phyloP scores from a whole-genome alignment of 2,888 invertebrate genomes.

The Sthenelais limicola region DNA sequence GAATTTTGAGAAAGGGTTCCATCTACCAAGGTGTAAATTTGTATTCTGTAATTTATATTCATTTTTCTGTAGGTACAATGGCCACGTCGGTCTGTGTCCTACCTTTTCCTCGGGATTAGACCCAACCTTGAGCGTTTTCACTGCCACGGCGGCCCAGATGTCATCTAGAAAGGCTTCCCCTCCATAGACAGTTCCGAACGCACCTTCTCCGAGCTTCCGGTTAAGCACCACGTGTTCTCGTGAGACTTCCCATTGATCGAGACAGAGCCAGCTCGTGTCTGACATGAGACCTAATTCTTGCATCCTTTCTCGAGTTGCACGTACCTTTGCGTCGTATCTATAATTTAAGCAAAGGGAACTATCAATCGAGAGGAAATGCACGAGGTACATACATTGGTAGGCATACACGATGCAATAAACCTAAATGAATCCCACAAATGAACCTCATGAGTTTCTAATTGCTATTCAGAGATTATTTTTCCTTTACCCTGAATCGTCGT shows the following conservation, averaged over 20 bases:
- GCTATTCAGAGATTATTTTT: no score
- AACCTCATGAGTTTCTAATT: no score
- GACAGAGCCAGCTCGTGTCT: slow-evolving; percentile 72
- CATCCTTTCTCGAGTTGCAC: slow-evolving; percentile 80
- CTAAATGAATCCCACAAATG: no score
- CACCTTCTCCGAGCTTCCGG: slow-evolving; percentile 79
- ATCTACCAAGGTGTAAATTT: no score
- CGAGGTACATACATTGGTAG: no score
- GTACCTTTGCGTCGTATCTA: slow-evolving; percentile 79
- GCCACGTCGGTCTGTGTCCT: no score
- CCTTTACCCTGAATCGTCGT: no score
- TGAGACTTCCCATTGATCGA: slow-evolving; percentile 91
- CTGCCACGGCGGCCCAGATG: slow-evolving; percentile 78
- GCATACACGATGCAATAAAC: no score
- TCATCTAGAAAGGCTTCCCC: slow-evolving; percentile 85
- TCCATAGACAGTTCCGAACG: slow-evolving; percentile 93
- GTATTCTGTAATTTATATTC: no score
- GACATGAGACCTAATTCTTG: slow-evolving; percentile 79
- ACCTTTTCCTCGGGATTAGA: slow-evolving; percentile 86
- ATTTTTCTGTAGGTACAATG: no score
- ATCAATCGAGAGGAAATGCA: no score
- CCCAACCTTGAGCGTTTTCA: slow-evolving; percentile 89
- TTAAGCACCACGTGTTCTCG: slow-evolving; percentile 83
- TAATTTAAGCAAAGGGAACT: neutral
- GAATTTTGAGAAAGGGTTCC: no score